Base-by-base conservation (phyloP, 2,888 invertebrate species). In the Stenoptilia bipunctidactyla region DNA sequence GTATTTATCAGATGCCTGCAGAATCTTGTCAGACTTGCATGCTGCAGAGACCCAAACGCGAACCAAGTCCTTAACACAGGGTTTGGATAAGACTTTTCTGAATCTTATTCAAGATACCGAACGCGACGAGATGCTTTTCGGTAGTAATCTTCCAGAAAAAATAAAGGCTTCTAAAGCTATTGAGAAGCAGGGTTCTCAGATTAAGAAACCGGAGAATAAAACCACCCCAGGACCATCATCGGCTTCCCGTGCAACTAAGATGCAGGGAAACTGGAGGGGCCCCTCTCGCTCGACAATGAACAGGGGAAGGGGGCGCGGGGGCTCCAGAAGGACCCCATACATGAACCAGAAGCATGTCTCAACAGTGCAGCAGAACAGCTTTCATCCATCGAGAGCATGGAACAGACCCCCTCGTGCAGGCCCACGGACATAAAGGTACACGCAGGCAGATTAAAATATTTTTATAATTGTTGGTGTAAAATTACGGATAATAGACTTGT, bases 101-200 rank as follows among this genome's bases (percentile, higher is more conserved):
- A 41, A 41, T 14, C 8, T 40, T 1, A 36, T 44, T 13, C 37
- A 44, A n/a, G 43, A 41, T 1, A 30, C 13, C n/a, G 40, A 44
- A 34, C 38, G 44, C n/a, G 49, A 47, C 13, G 44, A 46, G 1
- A 46, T 42, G 2, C 27, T 46, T 20, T 48, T 45, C 10, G 46
- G 48, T 1, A 36, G 1, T 2, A 34, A 27, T 5, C 15, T 45
- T 8, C 13, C 42, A 5, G 46, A 50, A n/a, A 47, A 46, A 36
- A 48, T 48, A 5, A 44, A 50, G 33, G 47, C 49, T 2, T 35
- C 45, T 2, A 47, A 44, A 15, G 38, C 42, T 4, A 42, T 49
- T 6, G 45, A 46, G 13, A 46, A 44, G 33, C 50, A 50, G 36
- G 47, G 48, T 0, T 37, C 36, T 1, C 43, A 37, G 25, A 48